Evolutionary conservation across 2,797 vertebrate genomes (phyloP).

Genomic region (Erpetoichthys calabaricus): DNA sequence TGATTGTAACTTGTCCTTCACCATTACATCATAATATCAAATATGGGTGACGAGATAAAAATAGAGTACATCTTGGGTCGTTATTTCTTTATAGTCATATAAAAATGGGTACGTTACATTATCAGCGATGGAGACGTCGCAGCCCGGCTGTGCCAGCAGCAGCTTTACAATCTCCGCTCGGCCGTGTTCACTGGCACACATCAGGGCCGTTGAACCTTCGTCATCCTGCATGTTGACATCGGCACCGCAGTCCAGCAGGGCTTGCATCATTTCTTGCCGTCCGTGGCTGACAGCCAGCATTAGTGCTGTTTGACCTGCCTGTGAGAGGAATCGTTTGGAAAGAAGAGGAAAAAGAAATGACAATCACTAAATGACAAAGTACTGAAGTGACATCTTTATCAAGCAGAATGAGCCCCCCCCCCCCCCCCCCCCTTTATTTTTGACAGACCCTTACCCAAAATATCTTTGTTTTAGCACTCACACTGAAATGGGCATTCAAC

Average conservation of each 20-base stretch:
- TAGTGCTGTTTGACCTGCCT: conserved; percentile 86
- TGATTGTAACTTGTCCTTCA: too few relatives aligned
- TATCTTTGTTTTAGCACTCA: neutral
- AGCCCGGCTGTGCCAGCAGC: conserved; percentile 73
- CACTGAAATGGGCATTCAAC: neutral
- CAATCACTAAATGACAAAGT: too few relatives aligned
- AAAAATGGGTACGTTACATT: conserved; percentile 44
- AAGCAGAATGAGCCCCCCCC: too few relatives aligned
- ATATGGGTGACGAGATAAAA: too few relatives aligned
- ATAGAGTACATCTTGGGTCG: too few relatives aligned
- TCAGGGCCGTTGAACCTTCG: conserved; percentile 83
- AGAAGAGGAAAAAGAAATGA: too few relatives aligned
- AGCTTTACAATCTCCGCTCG: conserved; percentile 70
- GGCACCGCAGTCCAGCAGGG: conserved; percentile 65
- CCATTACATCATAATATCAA: too few relatives aligned
- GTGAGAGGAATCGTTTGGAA: conserved; percentile 4
- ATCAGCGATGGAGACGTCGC: conserved; percentile 67
- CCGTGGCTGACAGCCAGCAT: conserved; percentile 90
- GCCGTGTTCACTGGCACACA: conserved; percentile 89
- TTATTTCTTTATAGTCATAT: too few relatives aligned
- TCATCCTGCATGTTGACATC: conserved; percentile 79
- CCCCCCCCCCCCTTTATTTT: too few relatives aligned
- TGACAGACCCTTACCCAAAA: neutral
- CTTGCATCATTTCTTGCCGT: conserved; percentile 78
- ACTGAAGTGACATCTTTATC: too few relatives aligned